Evolutionary conservation across 2,797 vertebrate genomes (phyloP), one percentile per base, ranked within the genome.

Genomic region (Rhinella marina): DNA sequence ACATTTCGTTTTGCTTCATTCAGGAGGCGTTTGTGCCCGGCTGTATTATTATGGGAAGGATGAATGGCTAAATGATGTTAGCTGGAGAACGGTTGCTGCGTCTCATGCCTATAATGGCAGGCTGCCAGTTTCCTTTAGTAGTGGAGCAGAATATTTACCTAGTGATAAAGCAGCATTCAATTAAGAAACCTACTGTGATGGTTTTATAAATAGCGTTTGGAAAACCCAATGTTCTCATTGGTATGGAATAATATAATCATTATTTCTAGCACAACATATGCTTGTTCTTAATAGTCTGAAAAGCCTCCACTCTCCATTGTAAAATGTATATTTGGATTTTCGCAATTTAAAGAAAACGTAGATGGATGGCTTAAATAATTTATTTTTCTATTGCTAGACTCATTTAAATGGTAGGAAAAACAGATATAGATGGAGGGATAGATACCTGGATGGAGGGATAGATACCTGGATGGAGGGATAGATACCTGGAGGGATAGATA

Each of bases 101-200:
- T 73, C 73, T 86, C 78, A 62, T 82, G 84, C 79, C 72, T 82
- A 84, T 70, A 25, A 21, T 89, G 88, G 88, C 84, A 82, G 88
- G 12, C 88, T 82, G 88, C 88, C 88, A 89, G 78, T 70, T 82
- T 72, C 70, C 41, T 82, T 68, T 86, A 75, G 50, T 89, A 76
- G 68, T 59, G 84, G 82, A 86, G 84, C 79, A 82, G 88, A 89
- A 89, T 89, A 89, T 89, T 89, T 89, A 89, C 88, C 79, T 86
- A 89, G 88, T 78, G 84, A 89, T 89, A 86, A 85, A 82, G 76
- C 88, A 29, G 84, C 70, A 82, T 89, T 89, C 80, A 86, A 82
- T 89, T 89, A 82, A 73, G 70, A 57, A 82, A 66, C 88, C 88
- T 76, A 77, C 88, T 89, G 88, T 82, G 84, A 89, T 89, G 59